These are phyloP conservation scores for Dysmachus trigonus DNA, from an alignment of 2,888 invertebrate genomes.

Conservation along the genomic window DNA sequence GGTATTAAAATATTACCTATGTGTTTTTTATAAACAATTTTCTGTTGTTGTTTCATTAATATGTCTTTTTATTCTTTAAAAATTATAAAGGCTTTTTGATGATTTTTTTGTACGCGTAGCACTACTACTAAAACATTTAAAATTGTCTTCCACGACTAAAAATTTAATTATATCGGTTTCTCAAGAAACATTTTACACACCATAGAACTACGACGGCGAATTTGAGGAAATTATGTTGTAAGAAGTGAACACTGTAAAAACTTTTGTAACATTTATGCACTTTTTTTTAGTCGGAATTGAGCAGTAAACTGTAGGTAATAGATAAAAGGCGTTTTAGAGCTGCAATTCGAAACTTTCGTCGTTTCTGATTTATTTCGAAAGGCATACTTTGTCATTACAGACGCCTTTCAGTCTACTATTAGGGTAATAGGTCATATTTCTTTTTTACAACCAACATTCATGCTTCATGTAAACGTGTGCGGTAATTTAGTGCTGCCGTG, in stretches of 20 bases:
- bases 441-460: constrained; percentile 60
- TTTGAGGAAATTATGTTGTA: neutral
- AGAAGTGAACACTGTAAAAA: neutral
- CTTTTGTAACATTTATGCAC: neutral
- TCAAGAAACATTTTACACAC: neutral
- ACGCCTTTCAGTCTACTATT: constrained; percentile 62
- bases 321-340: neutral
- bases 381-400: neutral
- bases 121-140: too few relatives aligned
- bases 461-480: constrained; percentile 52
- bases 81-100: too few relatives aligned
- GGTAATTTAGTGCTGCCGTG: constrained; percentile 48
- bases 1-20: too few relatives aligned
- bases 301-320: neutral
- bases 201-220: neutral
- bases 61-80: too few relatives aligned
- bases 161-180: too few relatives aligned
- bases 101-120: too few relatives aligned
- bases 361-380: neutral
- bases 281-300: neutral
- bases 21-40: too few relatives aligned
- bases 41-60: too few relatives aligned
- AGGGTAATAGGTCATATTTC: constrained; percentile 64
- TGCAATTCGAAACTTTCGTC: neutral
- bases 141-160: too few relatives aligned